A percentile compares a stretch with the other conserved stretches of the same genome.
phyloP scores from a whole-genome alignment of 2,888 invertebrate species.

The Rosalia funebris region DNA sequence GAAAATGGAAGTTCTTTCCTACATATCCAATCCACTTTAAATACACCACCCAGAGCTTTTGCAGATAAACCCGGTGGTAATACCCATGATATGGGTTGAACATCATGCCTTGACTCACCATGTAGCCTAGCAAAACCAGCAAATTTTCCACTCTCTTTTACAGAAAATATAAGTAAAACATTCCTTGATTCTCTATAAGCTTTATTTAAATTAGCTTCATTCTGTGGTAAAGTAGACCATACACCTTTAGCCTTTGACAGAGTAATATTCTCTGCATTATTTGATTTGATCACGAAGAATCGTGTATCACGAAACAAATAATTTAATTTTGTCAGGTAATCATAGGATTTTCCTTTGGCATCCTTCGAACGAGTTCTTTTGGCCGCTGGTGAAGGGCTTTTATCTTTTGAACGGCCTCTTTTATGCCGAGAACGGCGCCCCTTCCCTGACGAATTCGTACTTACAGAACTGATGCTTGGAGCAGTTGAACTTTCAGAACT shows the following conservation, averaged over 20 bases:
- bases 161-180: slow-evolving; percentile 95
- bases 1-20: slow-evolving; percentile 93
- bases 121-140: slow-evolving; percentile 93
- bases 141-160: slow-evolving; percentile 97
- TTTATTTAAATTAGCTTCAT: slow-evolving; percentile 95
- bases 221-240: slow-evolving; percentile 97
- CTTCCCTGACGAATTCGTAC: slow-evolving; percentile 72
- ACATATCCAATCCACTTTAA: slow-evolving; percentile 93
- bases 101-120: slow-evolving; percentile 89
- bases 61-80: slow-evolving; percentile 93
- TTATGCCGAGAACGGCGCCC: slow-evolving; percentile 69
- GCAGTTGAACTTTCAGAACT: slow-evolving; percentile 77
- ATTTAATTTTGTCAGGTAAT: slow-evolving; percentile 89
- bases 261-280: slow-evolving; percentile 96
- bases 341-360: slow-evolving; percentile 75
- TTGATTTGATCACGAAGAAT: slow-evolving; percentile 97
- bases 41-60: slow-evolving; percentile 93
- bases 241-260: slow-evolving; percentile 95
- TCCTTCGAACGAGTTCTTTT: slow-evolving; percentile 61
- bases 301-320: slow-evolving; percentile 94
- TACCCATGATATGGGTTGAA: slow-evolving; percentile 91
- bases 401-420: slow-evolving; percentile 63
- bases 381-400: slow-evolving; percentile 56
- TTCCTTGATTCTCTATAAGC: slow-evolving; percentile 93
- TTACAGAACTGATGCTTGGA: slow-evolving; percentile 82